Conservation (phyloP, 2,113 vertebrate species). For the Leiothrix lutea region DNA sequence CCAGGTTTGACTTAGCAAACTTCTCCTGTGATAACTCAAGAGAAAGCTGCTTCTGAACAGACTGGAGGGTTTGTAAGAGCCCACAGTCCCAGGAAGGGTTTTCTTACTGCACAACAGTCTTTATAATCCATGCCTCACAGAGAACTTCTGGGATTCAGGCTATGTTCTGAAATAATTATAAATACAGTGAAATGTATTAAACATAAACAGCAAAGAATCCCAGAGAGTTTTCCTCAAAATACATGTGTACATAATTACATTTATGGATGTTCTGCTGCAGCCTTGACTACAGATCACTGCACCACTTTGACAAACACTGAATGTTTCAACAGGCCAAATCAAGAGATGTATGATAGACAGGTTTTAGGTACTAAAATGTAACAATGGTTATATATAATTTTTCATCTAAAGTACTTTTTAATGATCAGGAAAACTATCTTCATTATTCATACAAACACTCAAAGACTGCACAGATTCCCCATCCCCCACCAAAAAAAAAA, state of each 20-base stretch:
- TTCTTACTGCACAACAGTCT: not conserved
- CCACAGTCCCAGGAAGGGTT: not conserved
- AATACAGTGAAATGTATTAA: not conserved
- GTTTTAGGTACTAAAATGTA: not conserved
- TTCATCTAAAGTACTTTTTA: not conserved
- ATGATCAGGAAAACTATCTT: not conserved
- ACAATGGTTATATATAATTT: not conserved
- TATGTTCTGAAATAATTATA: constrained; percentile 37
- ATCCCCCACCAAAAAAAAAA: too few relatives aligned
- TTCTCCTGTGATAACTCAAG: not conserved
- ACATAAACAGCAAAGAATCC: not conserved
- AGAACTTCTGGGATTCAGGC: not conserved
- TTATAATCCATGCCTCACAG: not conserved
- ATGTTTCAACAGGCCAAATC: not conserved
- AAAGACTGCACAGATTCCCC: not conserved
- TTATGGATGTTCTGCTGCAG: not conserved
- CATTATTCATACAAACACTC: not conserved
- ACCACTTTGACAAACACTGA: not conserved
- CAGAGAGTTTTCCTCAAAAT: not conserved
- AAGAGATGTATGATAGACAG: not conserved
- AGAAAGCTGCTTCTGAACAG: not conserved
- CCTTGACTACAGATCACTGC: not conserved
- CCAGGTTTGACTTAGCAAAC: not conserved
- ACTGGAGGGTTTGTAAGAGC: not conserved
- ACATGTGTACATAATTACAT: too few relatives aligned